Percentiles rank a stretch among this genome's conserved stretches.
Conservation (phyloP, 2,888 invertebrate species). For the Stenichneumon culpator region DNA sequence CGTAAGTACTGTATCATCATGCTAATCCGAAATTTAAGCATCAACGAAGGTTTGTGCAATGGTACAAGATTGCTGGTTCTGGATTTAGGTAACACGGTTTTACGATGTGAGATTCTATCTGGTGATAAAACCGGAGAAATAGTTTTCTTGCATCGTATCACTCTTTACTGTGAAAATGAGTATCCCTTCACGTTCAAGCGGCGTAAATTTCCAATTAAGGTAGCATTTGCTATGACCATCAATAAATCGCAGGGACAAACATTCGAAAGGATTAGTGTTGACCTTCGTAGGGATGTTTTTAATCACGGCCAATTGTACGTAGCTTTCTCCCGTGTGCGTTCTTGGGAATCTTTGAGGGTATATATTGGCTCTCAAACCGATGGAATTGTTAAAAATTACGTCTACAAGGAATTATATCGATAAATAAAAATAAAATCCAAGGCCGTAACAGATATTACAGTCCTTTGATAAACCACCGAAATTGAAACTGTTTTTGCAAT, state of each 20-base stretch:
- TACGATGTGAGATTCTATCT: constrained; percentile 30
- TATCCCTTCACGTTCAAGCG: neutral
- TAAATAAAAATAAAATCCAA: neutral
- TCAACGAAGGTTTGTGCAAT: neutral
- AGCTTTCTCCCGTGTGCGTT: constrained; percentile 44
- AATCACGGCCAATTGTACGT: constrained; percentile 71
- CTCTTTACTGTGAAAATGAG: constrained; percentile 34
- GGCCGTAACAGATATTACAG: neutral
- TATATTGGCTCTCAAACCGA: constrained; percentile 42
- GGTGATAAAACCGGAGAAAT: constrained; percentile 36
- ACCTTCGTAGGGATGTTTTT: constrained; percentile 64
- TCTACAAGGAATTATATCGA: neutral
- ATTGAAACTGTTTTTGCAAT: neutral
- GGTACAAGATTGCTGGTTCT: constrained; percentile 54
- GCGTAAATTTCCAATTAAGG: constrained; percentile 67
- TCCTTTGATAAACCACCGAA: neutral
- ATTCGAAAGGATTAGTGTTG: constrained; percentile 59
- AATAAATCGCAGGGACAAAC: constrained; percentile 69
- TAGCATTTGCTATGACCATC: constrained; percentile 71
- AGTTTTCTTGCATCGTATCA: constrained; percentile 48
- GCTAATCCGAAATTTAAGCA: too few relatives aligned
- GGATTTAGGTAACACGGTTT: constrained; percentile 33
- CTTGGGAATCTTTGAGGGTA: constrained; percentile 60
- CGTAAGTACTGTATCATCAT: too few relatives aligned
- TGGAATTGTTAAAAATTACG: constrained; percentile 28